phyloP scores from a whole-genome alignment of 2,113 vertebrate species.

The Salvelinus sp. region DNA sequence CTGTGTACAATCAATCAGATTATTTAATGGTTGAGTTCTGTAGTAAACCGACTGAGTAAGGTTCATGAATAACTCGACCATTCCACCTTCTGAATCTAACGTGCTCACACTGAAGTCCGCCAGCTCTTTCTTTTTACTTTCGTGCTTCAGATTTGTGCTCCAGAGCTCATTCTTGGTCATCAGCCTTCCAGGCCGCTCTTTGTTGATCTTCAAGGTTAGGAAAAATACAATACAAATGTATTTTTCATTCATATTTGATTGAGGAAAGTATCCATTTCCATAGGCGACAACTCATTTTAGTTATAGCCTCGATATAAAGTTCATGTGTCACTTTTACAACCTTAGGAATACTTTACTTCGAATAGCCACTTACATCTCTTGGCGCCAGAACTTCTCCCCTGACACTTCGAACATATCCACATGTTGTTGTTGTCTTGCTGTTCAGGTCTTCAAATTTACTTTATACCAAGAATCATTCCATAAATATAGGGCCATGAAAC shows the following conservation, averaged over 20 bases:
- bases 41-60: not conserved
- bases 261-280: not conserved
- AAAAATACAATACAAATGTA: not conserved
- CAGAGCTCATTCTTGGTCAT: slow-evolving; percentile 68
- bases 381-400: slow-evolving; percentile 68
- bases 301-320: no score
- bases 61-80: no score
- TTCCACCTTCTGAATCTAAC: no score
- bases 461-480: slow-evolving; percentile 81
- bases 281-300: no score
- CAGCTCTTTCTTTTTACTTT: slow-evolving; percentile 62
- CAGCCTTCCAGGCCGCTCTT: slow-evolving; percentile 68
- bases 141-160: slow-evolving; percentile 68
- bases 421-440: slow-evolving; percentile 74
- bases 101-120: slow-evolving; percentile 62
- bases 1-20: no score
- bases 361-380: slow-evolving; percentile 75
- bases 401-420: slow-evolving; percentile 72
- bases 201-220: slow-evolving; percentile 50
- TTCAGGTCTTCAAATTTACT: slow-evolving; percentile 81
- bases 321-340: no score
- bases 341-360: not conserved
- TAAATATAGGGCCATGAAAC: slow-evolving; percentile 22
- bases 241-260: not conserved
- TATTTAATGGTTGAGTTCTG: not conserved